Conservation (phyloP, 2,888 invertebrate species). For the Dendrolimus pini region DNA sequence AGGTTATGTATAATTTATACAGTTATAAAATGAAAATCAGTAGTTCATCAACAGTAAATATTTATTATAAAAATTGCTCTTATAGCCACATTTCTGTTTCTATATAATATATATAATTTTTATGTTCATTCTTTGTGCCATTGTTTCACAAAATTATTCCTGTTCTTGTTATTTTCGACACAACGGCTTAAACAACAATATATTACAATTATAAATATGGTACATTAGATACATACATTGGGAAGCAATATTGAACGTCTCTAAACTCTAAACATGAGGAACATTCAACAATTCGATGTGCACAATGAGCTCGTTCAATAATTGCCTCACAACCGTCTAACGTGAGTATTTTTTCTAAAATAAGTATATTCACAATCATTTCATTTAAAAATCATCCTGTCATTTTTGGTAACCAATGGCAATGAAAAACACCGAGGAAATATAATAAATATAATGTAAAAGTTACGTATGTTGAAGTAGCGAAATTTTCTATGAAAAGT, state of each 20-base stretch:
- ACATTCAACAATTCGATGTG: slow-evolving; percentile 74
- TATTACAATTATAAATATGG: slow-evolving; percentile 68
- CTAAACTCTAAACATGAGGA: slow-evolving; percentile 44
- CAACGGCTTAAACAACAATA: slow-evolving; percentile 75
- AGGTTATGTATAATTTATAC: neutral
- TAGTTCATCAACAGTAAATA: slow-evolving; percentile 75
- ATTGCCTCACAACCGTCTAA: slow-evolving; percentile 57
- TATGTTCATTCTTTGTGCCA: slow-evolving; percentile 76
- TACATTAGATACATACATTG: slow-evolving; percentile 54
- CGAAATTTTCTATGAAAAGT: slow-evolving; percentile 53
- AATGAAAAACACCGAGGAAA: slow-evolving; percentile 63
- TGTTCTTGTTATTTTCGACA: slow-evolving; percentile 74
- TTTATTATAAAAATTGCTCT: slow-evolving; percentile 78
- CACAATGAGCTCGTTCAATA: slow-evolving; percentile 53
- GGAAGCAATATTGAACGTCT: slow-evolving; percentile 61
- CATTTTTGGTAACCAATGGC: slow-evolving; percentile 77
- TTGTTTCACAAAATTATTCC: slow-evolving; percentile 77
- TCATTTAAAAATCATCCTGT: slow-evolving; percentile 68
- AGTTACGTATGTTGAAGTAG: slow-evolving; percentile 63
- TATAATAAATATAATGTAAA: slow-evolving; percentile 55
- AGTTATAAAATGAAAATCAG: slow-evolving; percentile 45
- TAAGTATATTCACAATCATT: slow-evolving; percentile 70
- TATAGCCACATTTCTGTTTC: slow-evolving; percentile 76
- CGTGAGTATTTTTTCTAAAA: slow-evolving; percentile 57
- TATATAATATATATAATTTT: slow-evolving; percentile 74